A percentile compares a stretch with the other conserved stretches of the same genome.
Evolutionary conservation across 2,888 invertebrate genomes (phyloP).

Genomic region (Melanchra persicariae): DNA sequence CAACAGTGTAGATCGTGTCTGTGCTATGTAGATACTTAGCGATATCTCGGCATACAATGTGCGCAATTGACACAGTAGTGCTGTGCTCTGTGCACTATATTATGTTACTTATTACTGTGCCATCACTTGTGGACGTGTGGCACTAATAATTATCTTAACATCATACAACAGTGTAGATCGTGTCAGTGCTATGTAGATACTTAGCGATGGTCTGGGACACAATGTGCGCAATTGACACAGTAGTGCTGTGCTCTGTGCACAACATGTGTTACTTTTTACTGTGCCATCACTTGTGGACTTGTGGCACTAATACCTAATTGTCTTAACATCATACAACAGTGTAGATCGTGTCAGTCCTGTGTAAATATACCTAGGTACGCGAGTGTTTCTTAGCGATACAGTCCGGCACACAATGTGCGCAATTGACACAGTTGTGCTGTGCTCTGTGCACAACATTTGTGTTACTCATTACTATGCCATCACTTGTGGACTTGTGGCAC

Average conservation of each 20-base stretch:
- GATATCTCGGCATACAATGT: slow-evolving; percentile 50
- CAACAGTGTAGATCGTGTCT: slow-evolving; percentile 31
- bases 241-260: slow-evolving; percentile 42
- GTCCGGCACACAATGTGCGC: too few relatives aligned
- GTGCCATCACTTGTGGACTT: slow-evolving; percentile 29
- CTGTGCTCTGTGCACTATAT: slow-evolving; percentile 45
- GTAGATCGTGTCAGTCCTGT: too few relatives aligned
- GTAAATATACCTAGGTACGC: too few relatives aligned
- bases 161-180: slow-evolving; percentile 25
- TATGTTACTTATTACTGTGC: slow-evolving; percentile 53
- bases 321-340: too few relatives aligned
- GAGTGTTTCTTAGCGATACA: too few relatives aligned
- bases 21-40: slow-evolving; percentile 36
- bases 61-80: slow-evolving; percentile 56
- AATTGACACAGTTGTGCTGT: slow-evolving; percentile 56
- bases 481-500: slow-evolving; percentile 18
- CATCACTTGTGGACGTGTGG: slow-evolving; percentile 22
- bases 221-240: slow-evolving; percentile 57
- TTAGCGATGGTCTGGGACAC: slow-evolving; percentile 49
- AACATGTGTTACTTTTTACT: slow-evolving; percentile 58
- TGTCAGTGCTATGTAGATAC: slow-evolving; percentile 40
- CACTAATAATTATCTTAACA: too few relatives aligned
- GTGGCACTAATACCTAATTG: too few relatives aligned
- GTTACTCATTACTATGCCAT: slow-evolving; percentile 45
- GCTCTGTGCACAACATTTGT: slow-evolving; percentile 54